Percentiles rank a stretch among this genome's conserved stretches.
Conservation (phyloP, 2,113 vertebrate genomes). For the Petrocephalus microphthalmus region DNA sequence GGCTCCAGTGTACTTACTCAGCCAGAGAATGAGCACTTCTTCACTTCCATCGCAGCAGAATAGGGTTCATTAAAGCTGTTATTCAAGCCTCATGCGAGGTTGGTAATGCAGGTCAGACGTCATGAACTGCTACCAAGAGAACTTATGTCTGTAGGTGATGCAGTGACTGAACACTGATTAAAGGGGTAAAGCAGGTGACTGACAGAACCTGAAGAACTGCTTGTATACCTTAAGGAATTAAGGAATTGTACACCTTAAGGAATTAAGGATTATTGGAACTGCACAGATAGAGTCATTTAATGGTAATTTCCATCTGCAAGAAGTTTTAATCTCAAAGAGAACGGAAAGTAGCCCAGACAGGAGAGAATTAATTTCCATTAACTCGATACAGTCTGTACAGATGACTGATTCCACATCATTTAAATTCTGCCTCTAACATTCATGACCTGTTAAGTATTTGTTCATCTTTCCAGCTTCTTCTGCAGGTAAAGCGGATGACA, state of each 20-base stretch:
- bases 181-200: not conserved
- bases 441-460: not conserved
- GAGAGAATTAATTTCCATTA: conserved; percentile 10
- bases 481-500: not conserved
- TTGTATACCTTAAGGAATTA: not conserved
- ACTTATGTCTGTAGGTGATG: not conserved
- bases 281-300: not conserved
- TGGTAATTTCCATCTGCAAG: not conserved
- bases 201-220: not conserved
- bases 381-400: not conserved
- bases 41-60: not conserved
- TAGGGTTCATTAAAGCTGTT: not conserved
- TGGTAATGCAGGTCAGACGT: not conserved
- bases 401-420: conserved; percentile 10
- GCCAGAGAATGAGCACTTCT: not conserved
- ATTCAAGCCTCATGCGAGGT: not conserved
- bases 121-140: not conserved
- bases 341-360: not conserved
- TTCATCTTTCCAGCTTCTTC: not conserved
- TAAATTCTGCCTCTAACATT: not conserved
- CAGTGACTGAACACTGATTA: not conserved
- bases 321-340: not conserved
- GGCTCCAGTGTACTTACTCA: not conserved
- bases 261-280: not conserved
- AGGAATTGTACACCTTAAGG: not conserved